Base-by-base conservation (phyloP, 2,888 invertebrate species). In the Hemicrepidius hirtus region DNA sequence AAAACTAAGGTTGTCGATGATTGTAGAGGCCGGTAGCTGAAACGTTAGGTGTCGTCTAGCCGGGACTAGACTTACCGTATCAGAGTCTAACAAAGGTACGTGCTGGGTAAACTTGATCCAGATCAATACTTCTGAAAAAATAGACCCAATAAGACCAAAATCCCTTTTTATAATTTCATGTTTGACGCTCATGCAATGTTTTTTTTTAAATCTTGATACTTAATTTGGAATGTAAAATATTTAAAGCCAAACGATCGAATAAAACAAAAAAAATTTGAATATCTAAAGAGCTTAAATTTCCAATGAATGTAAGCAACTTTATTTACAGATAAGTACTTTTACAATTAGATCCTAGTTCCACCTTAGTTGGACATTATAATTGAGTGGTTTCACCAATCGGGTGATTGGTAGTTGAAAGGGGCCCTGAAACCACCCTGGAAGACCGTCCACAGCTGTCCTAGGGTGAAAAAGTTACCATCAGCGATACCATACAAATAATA, bases 41-140 rank as follows among this genome's bases (percentile, higher is more conserved):
- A 82, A 83, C 79, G 77, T 77, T 80, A 82, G 80, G 77, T 81
- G 82, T 83, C 80, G 86, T 86, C 86, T 86, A 86, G 86, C 84
- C 89, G 87, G 87, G 87, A 88, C 89, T 90, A 90, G 88, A 91
- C 91, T 91, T 91, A 91, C 91, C 91, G 88, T 90, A 90, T 85
- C 87, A 86, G 86, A 87, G 88, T 89, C 89, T 89, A 89, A 89
- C 89, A 85, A 85, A 86, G 85, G 88, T 88, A 90, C 89, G 89
- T 88, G 89, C 84, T 83, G 84, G 85, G 84, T 82, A 84, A 88
- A 90, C 90, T 90, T 85, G 86, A 86, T 85, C 90, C 90, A 89
- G 89, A 90, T 88, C 90, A 89, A 90, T 88, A 89, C 88, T 92
- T 93, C 93, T 93, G 93, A 91, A 93, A 93, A 93, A 92, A 93